phyloP scores from a whole-genome alignment of 2,797 vertebrate genomes.

The Chromis chromis region DNA sequence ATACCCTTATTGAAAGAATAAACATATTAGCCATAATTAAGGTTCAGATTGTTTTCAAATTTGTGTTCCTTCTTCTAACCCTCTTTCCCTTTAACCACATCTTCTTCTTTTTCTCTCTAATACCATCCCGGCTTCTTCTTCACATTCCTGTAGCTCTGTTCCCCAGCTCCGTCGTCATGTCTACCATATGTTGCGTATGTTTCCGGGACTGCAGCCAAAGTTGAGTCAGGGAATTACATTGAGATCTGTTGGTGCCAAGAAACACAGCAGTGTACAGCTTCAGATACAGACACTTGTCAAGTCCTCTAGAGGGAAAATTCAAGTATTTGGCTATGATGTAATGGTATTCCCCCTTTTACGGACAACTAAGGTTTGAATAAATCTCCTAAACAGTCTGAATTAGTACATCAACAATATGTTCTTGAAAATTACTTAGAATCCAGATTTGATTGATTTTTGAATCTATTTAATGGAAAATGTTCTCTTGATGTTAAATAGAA shows the following conservation, averaged over 20 bases:
- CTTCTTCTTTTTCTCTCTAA: background rate
- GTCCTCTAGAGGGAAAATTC: slow-evolving; percentile 47
- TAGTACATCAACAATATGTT: background rate
- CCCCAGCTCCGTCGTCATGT: slow-evolving; percentile 50
- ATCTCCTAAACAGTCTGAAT: slow-evolving; percentile 11
- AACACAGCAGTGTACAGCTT: slow-evolving; percentile 57
- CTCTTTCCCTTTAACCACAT: background rate
- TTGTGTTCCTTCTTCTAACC: background rate
- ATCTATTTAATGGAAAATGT: slow-evolving; percentile 11
- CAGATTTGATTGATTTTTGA: slow-evolving; percentile 8
- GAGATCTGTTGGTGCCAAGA: slow-evolving; percentile 65
- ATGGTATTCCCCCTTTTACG: slow-evolving; percentile 55
- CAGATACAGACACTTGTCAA: slow-evolving; percentile 61
- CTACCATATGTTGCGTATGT: slow-evolving; percentile 66
- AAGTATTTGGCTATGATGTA: slow-evolving; percentile 64
- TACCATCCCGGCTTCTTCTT: slow-evolving; percentile 13
- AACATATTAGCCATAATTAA: background rate
- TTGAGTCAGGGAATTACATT: slow-evolving; percentile 69
- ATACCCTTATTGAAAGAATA: too few relatives aligned
- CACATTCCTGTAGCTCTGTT: slow-evolving; percentile 11
- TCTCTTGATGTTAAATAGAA: slow-evolving; percentile 22
- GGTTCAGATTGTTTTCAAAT: slow-evolving; percentile 8
- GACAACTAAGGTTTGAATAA: slow-evolving; percentile 17
- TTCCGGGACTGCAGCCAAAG: slow-evolving; percentile 69
- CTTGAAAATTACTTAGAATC: background rate